Conservation (phyloP, 2,888 invertebrate genomes). For the Crossocerus cetratus region DNA sequence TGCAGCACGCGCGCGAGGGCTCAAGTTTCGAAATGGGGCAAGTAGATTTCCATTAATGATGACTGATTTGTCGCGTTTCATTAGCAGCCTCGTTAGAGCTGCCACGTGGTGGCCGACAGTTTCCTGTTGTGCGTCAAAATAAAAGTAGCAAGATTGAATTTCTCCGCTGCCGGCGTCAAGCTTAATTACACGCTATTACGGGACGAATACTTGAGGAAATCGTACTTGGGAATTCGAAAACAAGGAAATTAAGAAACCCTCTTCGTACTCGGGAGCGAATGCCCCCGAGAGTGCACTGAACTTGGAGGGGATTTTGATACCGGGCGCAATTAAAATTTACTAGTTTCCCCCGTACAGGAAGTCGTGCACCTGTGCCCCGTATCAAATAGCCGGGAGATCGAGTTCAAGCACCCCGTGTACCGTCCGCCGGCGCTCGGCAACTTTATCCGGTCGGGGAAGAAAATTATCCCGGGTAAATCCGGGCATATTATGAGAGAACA, state of each 20-base stretch:
- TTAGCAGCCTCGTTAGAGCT: slow-evolving; percentile 27
- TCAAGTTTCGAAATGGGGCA: not conserved
- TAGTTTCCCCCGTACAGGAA: no score
- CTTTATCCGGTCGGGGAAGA: slow-evolving; percentile 12
- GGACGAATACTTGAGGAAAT: not conserved
- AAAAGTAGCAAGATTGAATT: not conserved
- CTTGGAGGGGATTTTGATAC: no score
- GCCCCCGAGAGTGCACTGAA: no score
- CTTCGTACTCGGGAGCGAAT: not conserved
- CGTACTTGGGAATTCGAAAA: not conserved
- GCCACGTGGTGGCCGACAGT: not conserved
- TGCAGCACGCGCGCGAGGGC: not conserved
- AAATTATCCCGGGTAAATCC: slow-evolving; percentile 21
- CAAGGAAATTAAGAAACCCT: not conserved
- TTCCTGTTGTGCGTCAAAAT: not conserved
- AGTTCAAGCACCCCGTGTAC: not conserved
- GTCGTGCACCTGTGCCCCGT: not conserved
- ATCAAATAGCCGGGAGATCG: not conserved
- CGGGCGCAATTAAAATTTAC: no score
- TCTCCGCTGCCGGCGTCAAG: not conserved
- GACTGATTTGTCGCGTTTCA: slow-evolving; percentile 28
- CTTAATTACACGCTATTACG: not conserved
- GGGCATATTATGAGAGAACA: not conserved
- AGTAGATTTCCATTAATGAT: slow-evolving; percentile 18
- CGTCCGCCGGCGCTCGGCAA: not conserved